These are phyloP conservation scores for Stramonita haemastoma DNA, from an alignment of 2,888 invertebrate species.

Conservation along the genomic window DNA sequence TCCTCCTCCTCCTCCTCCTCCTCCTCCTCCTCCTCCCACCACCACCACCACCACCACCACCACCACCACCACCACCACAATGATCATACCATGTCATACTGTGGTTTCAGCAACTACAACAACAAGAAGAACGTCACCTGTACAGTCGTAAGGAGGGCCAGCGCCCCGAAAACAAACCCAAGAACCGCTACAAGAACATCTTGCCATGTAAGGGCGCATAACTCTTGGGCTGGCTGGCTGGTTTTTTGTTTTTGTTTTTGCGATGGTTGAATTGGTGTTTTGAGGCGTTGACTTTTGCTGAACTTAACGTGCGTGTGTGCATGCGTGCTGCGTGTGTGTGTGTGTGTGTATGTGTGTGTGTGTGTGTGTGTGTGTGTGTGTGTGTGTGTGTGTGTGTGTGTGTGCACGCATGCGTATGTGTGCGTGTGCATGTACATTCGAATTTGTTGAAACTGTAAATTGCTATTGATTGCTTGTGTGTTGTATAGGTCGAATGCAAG, in stretches of 20 bases:
- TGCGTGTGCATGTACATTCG: neutral
- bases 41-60: too few relatives aligned
- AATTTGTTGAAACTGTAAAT: too few relatives aligned
- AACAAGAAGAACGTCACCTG: slow-evolving; percentile 95
- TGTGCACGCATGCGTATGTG: neutral
- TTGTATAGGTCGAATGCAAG: too few relatives aligned
- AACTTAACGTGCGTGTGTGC: too few relatives aligned
- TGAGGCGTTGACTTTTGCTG: neutral
- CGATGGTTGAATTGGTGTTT: neutral
- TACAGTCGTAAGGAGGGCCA: slow-evolving; percentile 96
- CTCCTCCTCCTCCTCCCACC: too few relatives aligned
- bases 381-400: neutral
- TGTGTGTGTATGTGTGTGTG: too few relatives aligned
- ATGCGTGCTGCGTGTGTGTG: too few relatives aligned
- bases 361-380: neutral
- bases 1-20: too few relatives aligned
- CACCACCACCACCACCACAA: too few relatives aligned
- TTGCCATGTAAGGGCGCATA: slow-evolving; percentile 86
- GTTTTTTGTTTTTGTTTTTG: neutral
- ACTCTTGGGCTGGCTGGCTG: neutral
- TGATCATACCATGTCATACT: too few relatives aligned
- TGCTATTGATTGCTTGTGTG: too few relatives aligned
- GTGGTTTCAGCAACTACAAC: slow-evolving; percentile 86
- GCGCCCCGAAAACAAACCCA: slow-evolving; percentile 92
- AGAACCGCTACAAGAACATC: slow-evolving; percentile 99